These are phyloP conservation scores for Rhinoraja longicauda DNA, from an alignment of 2,797 vertebrate genomes.

Conservation along the genomic window DNA sequence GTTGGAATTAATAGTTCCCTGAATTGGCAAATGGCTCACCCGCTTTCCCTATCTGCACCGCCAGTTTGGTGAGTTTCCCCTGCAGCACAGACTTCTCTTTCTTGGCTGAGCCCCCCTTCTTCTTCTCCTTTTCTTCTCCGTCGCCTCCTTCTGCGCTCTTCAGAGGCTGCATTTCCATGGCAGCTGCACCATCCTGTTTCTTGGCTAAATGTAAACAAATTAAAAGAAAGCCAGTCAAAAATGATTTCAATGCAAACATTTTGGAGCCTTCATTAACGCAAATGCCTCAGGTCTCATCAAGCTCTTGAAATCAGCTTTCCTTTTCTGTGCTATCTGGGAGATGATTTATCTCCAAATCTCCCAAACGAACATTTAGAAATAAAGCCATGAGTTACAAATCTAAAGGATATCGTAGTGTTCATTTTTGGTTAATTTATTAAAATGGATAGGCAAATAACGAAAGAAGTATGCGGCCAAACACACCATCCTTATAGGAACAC, in stretches of 20 bases:
- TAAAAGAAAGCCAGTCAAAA: constrained; percentile 9
- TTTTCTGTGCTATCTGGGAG: background rate
- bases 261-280: background rate
- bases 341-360: background rate
- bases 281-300: background rate
- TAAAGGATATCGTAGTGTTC: background rate
- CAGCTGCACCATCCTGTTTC: constrained; percentile 93
- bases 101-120: constrained; percentile 82
- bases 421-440: background rate
- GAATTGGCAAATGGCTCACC: constrained; percentile 57
- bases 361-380: background rate
- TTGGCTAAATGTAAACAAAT: constrained; percentile 66
- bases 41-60: constrained; percentile 98
- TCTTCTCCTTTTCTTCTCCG: constrained; percentile 85
- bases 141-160: constrained; percentile 95
- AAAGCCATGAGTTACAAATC: background rate
- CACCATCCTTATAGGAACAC: no score
- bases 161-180: constrained; percentile 98
- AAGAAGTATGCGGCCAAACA: background rate
- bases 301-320: background rate
- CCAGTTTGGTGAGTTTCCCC: constrained; percentile 96
- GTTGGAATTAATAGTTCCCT: background rate
- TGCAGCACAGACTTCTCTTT: constrained; percentile 97
- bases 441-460: background rate
- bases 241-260: background rate